Evolutionary conservation across 2,888 invertebrate species (phyloP).

Genomic region (Autographa pulchrina): DNA sequence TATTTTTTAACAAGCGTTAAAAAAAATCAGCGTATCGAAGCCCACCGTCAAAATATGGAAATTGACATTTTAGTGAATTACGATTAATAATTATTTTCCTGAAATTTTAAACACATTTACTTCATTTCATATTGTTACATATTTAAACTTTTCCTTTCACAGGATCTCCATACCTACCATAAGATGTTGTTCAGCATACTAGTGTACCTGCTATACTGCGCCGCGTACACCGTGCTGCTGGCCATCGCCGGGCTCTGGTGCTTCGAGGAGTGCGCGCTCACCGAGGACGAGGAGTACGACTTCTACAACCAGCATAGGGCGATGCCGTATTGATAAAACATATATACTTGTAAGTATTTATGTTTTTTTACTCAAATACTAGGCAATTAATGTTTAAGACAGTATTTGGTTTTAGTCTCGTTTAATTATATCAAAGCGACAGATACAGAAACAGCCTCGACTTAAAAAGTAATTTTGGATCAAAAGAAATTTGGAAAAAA

Average conservation of each 20-base stretch:
- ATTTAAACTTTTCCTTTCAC: constrained; percentile 36
- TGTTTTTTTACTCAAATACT: constrained; percentile 7
- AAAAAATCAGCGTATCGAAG: too few relatives aligned
- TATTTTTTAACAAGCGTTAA: too few relatives aligned
- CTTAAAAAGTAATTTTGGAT: too few relatives aligned
- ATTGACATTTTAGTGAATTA: too few relatives aligned
- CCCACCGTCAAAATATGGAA: too few relatives aligned
- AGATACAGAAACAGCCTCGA: too few relatives aligned
- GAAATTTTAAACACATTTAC: too few relatives aligned
- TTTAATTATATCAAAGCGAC: too few relatives aligned
- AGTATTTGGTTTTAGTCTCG: too few relatives aligned
- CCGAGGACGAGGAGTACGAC: constrained; percentile 84
- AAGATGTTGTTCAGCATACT: constrained; percentile 80
- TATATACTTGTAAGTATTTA: constrained; percentile 57
- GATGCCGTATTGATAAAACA: constrained; percentile 74
- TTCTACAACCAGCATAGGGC: constrained; percentile 76
- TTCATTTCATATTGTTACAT: not conserved
- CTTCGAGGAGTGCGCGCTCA: constrained; percentile 85
- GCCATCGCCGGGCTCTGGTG: constrained; percentile 87
- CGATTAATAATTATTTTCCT: too few relatives aligned
- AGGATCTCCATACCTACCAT: constrained; percentile 28
- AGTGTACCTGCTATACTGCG: constrained; percentile 80
- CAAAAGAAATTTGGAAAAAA: too few relatives aligned
- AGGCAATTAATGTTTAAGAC: too few relatives aligned
- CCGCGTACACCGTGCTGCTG: constrained; percentile 80